Evolutionary conservation across 2,113 vertebrate genomes (phyloP).

Genomic region (Nycticryphes semicollaris): DNA sequence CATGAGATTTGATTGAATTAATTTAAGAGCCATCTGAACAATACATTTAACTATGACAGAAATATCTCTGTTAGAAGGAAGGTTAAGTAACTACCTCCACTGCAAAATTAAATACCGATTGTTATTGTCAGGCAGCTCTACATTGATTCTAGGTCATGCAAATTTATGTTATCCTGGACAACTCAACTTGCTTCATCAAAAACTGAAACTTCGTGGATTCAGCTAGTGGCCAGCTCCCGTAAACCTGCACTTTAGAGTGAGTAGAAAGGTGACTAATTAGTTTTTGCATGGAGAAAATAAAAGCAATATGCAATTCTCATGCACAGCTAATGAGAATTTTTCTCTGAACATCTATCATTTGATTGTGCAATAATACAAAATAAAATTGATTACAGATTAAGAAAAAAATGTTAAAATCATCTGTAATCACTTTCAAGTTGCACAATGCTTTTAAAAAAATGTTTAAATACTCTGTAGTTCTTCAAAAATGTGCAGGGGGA

Average conservation of each 20-base stretch:
- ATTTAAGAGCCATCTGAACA: background rate
- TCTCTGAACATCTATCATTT: background rate
- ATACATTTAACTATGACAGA: background rate
- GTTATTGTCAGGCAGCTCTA: background rate
- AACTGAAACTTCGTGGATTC: background rate
- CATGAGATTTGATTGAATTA: background rate
- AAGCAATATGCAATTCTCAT: background rate
- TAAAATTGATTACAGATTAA: background rate
- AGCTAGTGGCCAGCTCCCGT: background rate
- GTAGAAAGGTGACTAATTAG: background rate
- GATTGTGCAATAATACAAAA: background rate
- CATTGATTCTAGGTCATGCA: background rate
- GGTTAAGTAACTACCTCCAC: background rate
- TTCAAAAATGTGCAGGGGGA: background rate
- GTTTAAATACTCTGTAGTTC: background rate
- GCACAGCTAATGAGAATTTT: background rate
- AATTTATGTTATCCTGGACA: background rate
- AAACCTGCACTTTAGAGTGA: background rate
- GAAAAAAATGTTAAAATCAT: background rate
- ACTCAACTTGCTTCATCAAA: background rate
- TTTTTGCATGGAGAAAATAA: background rate
- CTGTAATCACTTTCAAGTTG: background rate
- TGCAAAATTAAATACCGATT: slow-evolving; percentile 11
- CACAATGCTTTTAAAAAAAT: background rate
- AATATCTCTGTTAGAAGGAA: background rate